A percentile compares a stretch with the other conserved stretches of the same genome.
Evolutionary conservation across 1,140 invertebrate species (phyloP).

Genomic region (Coptotermes formosanus): DNA sequence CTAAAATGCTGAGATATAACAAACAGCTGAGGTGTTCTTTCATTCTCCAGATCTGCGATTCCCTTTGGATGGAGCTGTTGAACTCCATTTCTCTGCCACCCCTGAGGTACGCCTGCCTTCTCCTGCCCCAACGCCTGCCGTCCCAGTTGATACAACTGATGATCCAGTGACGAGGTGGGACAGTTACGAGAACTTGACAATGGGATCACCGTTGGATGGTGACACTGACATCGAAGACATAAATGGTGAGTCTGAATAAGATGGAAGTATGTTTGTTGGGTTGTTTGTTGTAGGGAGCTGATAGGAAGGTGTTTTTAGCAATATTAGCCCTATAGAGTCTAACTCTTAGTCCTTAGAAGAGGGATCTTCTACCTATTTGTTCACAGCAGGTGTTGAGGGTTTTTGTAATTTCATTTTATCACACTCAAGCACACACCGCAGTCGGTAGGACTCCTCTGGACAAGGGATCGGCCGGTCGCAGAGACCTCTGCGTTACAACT

Average conservation of each 20-base stretch:
- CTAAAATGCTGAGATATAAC: constrained; percentile 30
- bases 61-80: constrained; percentile 75
- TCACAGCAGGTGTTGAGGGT: too few species aligned
- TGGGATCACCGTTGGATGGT: constrained; percentile 45
- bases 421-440: too few species aligned
- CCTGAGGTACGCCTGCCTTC: constrained; percentile 55
- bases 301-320: too few species aligned
- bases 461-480: too few species aligned
- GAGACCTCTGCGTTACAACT: too few species aligned
- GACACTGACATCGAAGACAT: constrained; percentile 44
- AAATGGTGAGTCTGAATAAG: constrained; percentile 34
- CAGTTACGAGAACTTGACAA: constrained; percentile 72
- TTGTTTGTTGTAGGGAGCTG: too few species aligned
- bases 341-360: too few species aligned
- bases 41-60: constrained; percentile 59
- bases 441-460: too few species aligned
- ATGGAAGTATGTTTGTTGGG: too few species aligned
- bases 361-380: too few species aligned
- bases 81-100: constrained; percentile 74
- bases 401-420: too few species aligned
- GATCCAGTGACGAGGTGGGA: constrained; percentile 77
- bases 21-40: background rate
- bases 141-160: constrained; percentile 61
- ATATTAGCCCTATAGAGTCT: too few species aligned
- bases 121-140: constrained; percentile 69